Evolutionary conservation across 2,797 vertebrate species (phyloP), one percentile per base, ranked within the genome.

Genomic region (Morus bassanus): DNA sequence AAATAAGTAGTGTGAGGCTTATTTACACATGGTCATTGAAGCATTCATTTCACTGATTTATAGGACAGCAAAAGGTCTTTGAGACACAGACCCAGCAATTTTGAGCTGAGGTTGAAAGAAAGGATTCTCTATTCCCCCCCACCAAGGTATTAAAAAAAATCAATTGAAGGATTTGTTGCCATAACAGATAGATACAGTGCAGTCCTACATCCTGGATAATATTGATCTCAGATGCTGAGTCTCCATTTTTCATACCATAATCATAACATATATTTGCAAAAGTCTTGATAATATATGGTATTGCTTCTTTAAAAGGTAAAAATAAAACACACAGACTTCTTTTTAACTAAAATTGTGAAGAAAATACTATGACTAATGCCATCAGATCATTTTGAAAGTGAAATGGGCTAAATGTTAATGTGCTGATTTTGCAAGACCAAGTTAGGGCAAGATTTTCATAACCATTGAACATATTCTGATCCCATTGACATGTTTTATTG

Each of bases 21-120:
- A 96, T 97, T 98, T 96, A 91, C 87, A 91, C 67, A 37, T 64
- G 79, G 67, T 83, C 86, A 73, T 70, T 85, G 93, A 95, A 92
- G 76, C 93, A 96, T 95, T 87, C n/a, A 88, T 82, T 94, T 65
- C 60, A 75, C 64, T 94, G 79, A 96, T 94, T 96, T 93, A 90
- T 86, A 88, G 85, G 91, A 79, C 91, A 96, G 46, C 24, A 78
- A 92, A 96, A 96, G 67, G 75, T 94, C 78, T 93, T 89, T 77
- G 60, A 96, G 60, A 92, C 67, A 91, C 50, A 95, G 48, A 94
- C 35, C 39, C 45, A 78, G 60, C 23, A 90, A 85, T 88, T 96
- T 59, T 81, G 82, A 86, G 23, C 35, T 81, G 61, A 91, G 88
- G 37, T 54, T 91, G 70, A 96, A 95, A 93, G 30, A 78, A 21